Percentiles rank a stretch among this genome's conserved stretches.
Evolutionary conservation across 30 jellyfish, hydroid and myxozoan species (phyloP).

Genomic region (Morbakka virulenta): DNA sequence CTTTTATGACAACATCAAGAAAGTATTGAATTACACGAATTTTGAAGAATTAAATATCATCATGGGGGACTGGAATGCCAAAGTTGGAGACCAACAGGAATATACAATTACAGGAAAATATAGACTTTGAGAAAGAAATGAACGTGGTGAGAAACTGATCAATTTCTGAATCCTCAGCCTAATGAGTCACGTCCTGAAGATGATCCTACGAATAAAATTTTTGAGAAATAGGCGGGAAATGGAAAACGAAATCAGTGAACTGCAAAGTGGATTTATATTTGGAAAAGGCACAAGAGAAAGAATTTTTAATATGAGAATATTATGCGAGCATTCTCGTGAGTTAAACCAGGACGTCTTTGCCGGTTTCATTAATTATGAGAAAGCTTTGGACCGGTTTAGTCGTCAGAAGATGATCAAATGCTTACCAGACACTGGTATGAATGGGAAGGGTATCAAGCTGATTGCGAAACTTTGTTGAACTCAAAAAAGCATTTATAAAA

Average conservation of each 20-base stretch:
- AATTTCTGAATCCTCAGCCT: conserved; percentile 24
- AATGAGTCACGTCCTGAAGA: conserved; percentile 13
- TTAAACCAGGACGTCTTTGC: not conserved
- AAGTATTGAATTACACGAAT: too few species aligned
- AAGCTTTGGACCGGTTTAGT: not conserved
- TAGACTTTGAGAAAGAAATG: too few species aligned
- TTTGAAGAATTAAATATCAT: too few species aligned
- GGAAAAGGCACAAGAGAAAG: conserved; percentile 33
- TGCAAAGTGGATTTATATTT: not conserved
- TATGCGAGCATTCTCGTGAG: conserved; percentile 1
- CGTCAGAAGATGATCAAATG: not conserved
- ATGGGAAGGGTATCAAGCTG: too few species aligned
- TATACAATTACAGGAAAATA: too few species aligned
- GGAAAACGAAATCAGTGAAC: not conserved
- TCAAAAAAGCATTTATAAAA: too few species aligned
- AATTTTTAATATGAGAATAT: conserved; percentile 1
- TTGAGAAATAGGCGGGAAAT: not conserved
- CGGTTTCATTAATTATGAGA: conserved; percentile 19
- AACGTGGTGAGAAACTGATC: too few species aligned
- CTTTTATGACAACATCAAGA: too few species aligned
- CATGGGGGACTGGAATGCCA: too few species aligned
- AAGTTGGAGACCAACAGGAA: too few species aligned
- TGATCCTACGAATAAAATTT: not conserved
- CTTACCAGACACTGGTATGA: too few species aligned
- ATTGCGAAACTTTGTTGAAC: too few species aligned